A percentile compares a stretch with the other conserved stretches of the same genome.
These are phyloP conservation scores for Cydia fagiglandana DNA, from an alignment of 1,140 invertebrate genomes.

Conservation along the genomic window DNA sequence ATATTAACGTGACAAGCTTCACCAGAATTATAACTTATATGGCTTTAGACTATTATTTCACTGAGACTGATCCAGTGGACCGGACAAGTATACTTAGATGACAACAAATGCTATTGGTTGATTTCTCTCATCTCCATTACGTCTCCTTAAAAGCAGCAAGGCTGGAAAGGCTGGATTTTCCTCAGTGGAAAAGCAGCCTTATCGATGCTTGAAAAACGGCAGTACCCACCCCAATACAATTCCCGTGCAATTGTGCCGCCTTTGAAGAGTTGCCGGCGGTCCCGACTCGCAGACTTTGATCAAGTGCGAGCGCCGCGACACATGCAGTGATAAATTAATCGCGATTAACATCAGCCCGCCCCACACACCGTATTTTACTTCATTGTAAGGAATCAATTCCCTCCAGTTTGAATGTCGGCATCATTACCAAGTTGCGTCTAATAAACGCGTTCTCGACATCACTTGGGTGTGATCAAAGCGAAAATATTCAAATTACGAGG, in stretches of 20 bases:
- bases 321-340: constrained; percentile 28
- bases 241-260: not conserved
- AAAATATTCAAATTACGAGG: constrained; percentile 23
- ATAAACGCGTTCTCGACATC: constrained; percentile 26
- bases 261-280: not conserved
- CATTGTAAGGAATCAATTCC: constrained; percentile 30
- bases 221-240: not conserved
- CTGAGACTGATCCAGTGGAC: too few species aligned
- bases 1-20: too few species aligned
- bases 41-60: too few species aligned
- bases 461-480: constrained; percentile 27
- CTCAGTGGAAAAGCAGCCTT: not conserved
- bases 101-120: too few species aligned
- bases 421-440: constrained; percentile 25
- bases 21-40: too few species aligned
- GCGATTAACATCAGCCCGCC: constrained; percentile 27
- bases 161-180: too few species aligned
- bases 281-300: constrained; percentile 10
- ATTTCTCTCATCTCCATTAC: too few species aligned
- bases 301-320: not conserved
- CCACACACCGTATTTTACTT: constrained; percentile 28
- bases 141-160: too few species aligned
- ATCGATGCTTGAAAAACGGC: not conserved
- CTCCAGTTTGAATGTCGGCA: constrained; percentile 13
- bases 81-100: too few species aligned